phyloP scores from a whole-genome alignment of 1,140 invertebrate species.

The Neodiprion lecontei region DNA sequence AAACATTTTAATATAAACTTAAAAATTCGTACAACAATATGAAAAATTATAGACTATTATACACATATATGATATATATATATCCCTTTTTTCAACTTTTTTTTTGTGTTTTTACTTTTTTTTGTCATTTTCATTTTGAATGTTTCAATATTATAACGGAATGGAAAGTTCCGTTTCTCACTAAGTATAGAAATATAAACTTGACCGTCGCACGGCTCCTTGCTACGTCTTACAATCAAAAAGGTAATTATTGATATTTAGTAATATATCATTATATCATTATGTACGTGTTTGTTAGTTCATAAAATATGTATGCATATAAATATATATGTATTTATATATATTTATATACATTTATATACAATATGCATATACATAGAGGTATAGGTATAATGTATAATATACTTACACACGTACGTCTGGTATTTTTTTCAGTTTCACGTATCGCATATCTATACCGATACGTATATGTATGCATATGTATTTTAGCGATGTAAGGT shows the following conservation, averaged over 20 bases:
- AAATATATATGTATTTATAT: not conserved
- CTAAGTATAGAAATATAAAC: constrained; percentile 60
- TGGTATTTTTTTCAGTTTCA: not conserved
- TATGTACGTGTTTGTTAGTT: constrained; percentile 12
- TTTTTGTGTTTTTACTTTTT: constrained; percentile 32
- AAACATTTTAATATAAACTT: constrained; percentile 85
- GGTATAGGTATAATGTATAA: too few relatives aligned
- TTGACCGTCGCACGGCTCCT: constrained; percentile 32
- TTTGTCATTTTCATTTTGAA: constrained; percentile 24
- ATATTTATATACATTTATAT: not conserved
- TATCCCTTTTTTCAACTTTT: constrained; percentile 29
- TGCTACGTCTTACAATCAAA: constrained; percentile 34
- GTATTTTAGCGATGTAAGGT: constrained; percentile 9
- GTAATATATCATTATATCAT: not conserved
- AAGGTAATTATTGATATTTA: constrained; percentile 22
- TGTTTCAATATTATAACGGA: constrained; percentile 61
- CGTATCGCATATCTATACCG: not conserved
- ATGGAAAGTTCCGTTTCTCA: constrained; percentile 70
- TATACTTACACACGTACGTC: too few relatives aligned
- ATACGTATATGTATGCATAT: not conserved
- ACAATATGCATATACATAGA: too few relatives aligned
- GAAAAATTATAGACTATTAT: constrained; percentile 80
- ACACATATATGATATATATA: constrained; percentile 56
- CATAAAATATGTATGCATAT: constrained; percentile 6
- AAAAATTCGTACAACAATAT: constrained; percentile 83